Evolutionary conservation across 2,888 invertebrate species (phyloP).

Genomic region (Caenorhabditis sp.): DNA sequence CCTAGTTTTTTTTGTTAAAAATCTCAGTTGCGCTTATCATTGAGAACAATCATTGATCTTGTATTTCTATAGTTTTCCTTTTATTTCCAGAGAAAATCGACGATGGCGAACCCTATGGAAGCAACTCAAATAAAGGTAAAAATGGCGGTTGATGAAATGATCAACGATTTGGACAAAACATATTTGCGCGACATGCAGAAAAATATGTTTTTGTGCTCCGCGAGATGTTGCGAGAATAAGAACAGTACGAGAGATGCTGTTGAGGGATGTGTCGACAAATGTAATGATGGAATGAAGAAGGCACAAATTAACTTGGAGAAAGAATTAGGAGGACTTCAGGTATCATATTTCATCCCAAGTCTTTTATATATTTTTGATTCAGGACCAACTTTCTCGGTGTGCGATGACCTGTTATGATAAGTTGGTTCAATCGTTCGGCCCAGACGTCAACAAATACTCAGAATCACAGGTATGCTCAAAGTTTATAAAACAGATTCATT

Average conservation of each 20-base stretch:
- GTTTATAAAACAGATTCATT: not conserved
- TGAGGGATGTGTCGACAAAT: conserved; percentile 62
- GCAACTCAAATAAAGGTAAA: conserved; percentile 60
- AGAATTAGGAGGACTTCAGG: conserved; percentile 55
- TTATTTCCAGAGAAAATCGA: not conserved
- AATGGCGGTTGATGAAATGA: conserved; percentile 61
- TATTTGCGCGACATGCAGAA: conserved; percentile 64
- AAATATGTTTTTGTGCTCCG: conserved; percentile 63
- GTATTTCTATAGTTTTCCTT: no score
- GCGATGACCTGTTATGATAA: conserved; percentile 67
- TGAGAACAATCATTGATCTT: no score
- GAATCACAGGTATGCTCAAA: conserved; percentile 43
- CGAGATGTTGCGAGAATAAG: conserved; percentile 62
- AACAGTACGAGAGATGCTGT: conserved; percentile 55
- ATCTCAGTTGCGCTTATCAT: no score
- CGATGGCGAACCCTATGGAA: conserved; percentile 49
- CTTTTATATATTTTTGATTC: conserved; percentile 1
- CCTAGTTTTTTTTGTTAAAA: no score
- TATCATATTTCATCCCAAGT: not conserved
- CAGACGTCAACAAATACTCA: conserved; percentile 56
- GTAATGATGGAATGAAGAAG: conserved; percentile 61
- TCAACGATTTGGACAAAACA: conserved; percentile 59
- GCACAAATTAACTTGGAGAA: conserved; percentile 59
- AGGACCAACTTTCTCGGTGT: conserved; percentile 62
- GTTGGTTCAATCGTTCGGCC: conserved; percentile 55